Conservation (phyloP, 2,113 vertebrate genomes). For the Lanius collurio region DNA sequence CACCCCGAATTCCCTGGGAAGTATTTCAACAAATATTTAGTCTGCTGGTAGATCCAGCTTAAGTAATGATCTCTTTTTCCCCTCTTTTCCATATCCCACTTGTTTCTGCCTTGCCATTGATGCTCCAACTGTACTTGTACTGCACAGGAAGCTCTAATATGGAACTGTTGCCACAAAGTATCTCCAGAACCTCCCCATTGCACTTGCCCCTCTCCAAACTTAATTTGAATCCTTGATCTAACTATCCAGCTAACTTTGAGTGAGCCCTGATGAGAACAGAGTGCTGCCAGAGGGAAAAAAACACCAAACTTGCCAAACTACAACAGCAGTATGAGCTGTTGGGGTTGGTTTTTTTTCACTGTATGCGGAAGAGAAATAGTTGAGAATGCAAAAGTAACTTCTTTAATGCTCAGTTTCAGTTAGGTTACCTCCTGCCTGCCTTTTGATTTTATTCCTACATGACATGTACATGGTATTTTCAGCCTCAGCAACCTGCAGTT, state of each 20-base stretch:
- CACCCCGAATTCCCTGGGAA: not conserved
- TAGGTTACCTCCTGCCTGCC: not conserved
- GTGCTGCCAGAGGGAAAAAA: not conserved
- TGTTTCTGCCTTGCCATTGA: not conserved
- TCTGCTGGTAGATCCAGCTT: not conserved
- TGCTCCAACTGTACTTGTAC: not conserved
- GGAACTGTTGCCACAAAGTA: not conserved
- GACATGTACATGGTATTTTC: not conserved
- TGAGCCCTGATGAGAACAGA: not conserved
- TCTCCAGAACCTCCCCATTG: not conserved
- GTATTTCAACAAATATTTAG: not conserved
- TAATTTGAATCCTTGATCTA: not conserved
- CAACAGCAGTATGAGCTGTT: not conserved
- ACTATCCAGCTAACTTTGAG: not conserved
- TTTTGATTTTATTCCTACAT: not conserved
- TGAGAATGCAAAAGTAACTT: not conserved
- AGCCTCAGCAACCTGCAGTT: not conserved
- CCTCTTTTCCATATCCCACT: rapidly evolving
- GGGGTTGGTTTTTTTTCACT: not conserved
- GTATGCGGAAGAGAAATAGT: not conserved
- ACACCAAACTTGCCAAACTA: not conserved
- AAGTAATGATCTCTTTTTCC: not conserved
- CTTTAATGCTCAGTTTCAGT: not conserved
- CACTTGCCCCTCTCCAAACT: not conserved
- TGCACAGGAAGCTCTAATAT: not conserved